Evolutionary conservation across 2,113 vertebrate species (phyloP).

Genomic region (Stictonetta naevosa): DNA sequence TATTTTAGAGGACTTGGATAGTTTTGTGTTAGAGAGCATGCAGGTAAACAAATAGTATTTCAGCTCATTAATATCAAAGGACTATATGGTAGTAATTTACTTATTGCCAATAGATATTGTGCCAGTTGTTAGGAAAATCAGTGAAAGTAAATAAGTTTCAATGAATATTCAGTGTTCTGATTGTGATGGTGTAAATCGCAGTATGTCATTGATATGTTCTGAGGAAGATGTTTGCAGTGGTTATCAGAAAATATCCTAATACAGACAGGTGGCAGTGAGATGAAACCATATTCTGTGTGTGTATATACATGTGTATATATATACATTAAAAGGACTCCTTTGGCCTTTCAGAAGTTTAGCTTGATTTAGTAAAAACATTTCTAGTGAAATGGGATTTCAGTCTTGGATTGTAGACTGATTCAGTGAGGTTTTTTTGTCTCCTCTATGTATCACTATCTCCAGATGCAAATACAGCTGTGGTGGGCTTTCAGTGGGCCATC

Average conservation of each 20-base stretch:
- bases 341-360: not conserved
- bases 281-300: not conserved
- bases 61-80: not conserved
- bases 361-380: not conserved
- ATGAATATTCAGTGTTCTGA: not conserved
- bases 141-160: not conserved
- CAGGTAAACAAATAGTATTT: not conserved
- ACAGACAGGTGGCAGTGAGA: not conserved
- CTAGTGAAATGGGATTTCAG: not conserved
- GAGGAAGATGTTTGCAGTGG: not conserved
- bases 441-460: not conserved
- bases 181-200: not conserved
- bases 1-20: not conserved
- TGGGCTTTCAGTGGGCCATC: not conserved
- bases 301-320: not conserved
- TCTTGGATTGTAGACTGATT: not conserved
- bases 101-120: not conserved
- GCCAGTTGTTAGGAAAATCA: not conserved
- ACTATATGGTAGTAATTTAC: not conserved
- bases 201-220: not conserved
- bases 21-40: not conserved
- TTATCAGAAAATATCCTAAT: not conserved
- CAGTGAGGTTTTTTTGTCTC: not conserved
- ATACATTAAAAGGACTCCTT: not conserved
- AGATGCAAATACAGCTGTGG: not conserved